Evolutionary conservation across 23 tunicate genomes (phyloP), one percentile per base, ranked within the genome.

Genomic region (Botrylloides violaceus): DNA sequence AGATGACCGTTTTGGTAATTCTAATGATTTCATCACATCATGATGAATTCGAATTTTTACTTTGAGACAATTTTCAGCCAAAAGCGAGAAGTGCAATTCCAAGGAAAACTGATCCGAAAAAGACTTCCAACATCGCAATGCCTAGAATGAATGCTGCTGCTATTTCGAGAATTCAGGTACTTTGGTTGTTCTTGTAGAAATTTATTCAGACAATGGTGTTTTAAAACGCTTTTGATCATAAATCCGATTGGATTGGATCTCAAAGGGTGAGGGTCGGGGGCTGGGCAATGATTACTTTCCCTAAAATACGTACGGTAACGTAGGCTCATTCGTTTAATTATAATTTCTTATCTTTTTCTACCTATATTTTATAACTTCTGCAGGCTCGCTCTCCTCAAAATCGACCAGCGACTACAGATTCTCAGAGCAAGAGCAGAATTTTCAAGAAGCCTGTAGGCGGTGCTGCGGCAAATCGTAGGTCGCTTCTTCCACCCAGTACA

Each of bases 91-190:
- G 7, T 26, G 35, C 4, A 7, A 28, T 33, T 3, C 7, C 70
- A 4, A 63, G 29, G 35, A 29, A 34, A 31, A 31, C 26, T 31
- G 70, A 9, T 4, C 3, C 70, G 3, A 72, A 53, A 25, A 62
- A 63, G n/a, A 15, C 50, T n/a, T 32, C 64, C 24, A 72, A 72
- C 3, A 32, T 78, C 9, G 60, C 58, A 34, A 47, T 66, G 18
- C 82, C 82, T 20, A 66, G 82, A 49, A 78, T 78, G 82, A 78
- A 78, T 23, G 50, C 82, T 22, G 82, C 82, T 29, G 82, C 82
- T 31, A 65, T 78, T n/a, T 78, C 82, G 5, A 66, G 82, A 49
- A 78, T 78, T 29, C 82, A 78, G 75, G 82, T 78, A 30, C 31
- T 19, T 23, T 21, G n/a, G n/a, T n/a, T n/a, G n/a, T n/a, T n/a